These are phyloP conservation scores for Ectropis crepuscularia DNA, from an alignment of 2,888 invertebrate species.

Conservation along the genomic window DNA sequence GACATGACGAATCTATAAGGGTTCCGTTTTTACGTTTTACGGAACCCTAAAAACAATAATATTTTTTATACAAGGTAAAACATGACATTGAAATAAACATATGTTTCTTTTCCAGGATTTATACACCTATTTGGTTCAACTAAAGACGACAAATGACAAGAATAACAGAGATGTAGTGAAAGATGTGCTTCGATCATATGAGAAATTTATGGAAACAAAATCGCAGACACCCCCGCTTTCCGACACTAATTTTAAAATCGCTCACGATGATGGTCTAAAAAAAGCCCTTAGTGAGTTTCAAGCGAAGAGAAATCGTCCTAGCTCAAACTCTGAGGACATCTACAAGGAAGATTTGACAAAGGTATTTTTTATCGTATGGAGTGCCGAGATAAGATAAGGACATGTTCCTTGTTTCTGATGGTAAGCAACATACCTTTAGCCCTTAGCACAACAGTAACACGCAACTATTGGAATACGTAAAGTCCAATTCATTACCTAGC, in stretches of 20 bases:
- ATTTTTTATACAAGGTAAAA: background rate
- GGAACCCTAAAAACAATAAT: too few relatives aligned
- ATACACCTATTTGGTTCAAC: conserved; percentile 3
- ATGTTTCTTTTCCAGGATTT: conserved; percentile 8
- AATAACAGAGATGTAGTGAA: conserved; percentile 19
- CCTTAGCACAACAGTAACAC: too few relatives aligned
- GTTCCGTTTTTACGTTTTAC: too few relatives aligned
- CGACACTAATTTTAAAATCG: conserved; percentile 11
- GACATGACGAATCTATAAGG: too few relatives aligned
- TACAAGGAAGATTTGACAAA: conserved; percentile 25
- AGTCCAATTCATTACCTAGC: too few relatives aligned
- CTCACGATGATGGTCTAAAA: conserved; percentile 8
- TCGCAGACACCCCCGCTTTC: conserved; percentile 17
- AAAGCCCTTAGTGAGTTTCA: conserved; percentile 10
- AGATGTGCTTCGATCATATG: conserved; percentile 14
- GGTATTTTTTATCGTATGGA: conserved; percentile 6
- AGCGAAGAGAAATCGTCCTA: conserved; percentile 11
- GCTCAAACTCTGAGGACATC: conserved; percentile 10
- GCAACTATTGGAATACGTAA: too few relatives aligned
- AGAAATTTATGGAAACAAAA: conserved; percentile 22
- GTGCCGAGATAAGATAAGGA: too few relatives aligned
- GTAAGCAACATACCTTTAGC: too few relatives aligned
- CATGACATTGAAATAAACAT: background rate
- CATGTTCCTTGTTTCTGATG: too few relatives aligned
- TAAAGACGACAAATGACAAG: conserved; percentile 18